Base-by-base conservation (phyloP, 1,140 invertebrate species). In the Archivesica marissinica region DNA sequence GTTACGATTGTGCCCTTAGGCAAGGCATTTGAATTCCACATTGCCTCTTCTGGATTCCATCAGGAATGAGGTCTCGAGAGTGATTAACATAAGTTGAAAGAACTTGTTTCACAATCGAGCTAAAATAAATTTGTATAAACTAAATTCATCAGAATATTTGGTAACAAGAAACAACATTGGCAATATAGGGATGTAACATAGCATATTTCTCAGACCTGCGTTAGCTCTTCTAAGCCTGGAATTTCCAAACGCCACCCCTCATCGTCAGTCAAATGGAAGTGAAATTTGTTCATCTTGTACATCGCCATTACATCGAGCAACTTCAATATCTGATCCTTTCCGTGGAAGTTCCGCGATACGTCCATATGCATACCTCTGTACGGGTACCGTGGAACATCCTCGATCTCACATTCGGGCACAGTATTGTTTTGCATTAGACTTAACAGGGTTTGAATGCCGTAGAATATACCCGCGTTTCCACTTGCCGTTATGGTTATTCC, bases 211-310 rank as follows among this genome's bases (percentile, higher is more conserved):
- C n/a, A n/a, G n/a, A 93, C 92, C 86, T 89, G 54, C n/a, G 92
- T 93, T 15, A 93, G 87, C 83, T 93, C 92, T 11, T 88, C 88
- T 2, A 92, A 78, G 13, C 88, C 90, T 0, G 89, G 89, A 33
- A 93, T 93, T 68, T 92, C 90, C 6, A 93, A 68, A 30, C 92
- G 76, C 92, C 92, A 93, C 0, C 92, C 92, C 66, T 93, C 91
- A 76, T 93, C 93, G 76, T 93, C 93, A 11, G 89, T 87, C n/a
- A 93, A 81, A 70, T 93, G 93, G n/a, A 93, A 87, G 70, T 93
- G 93, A 33, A 93, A 87, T 30, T 86, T 89, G 79, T 93, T 93
- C 52, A 93, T 72, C 72, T 93, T 93, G 85, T 90, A 93, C 76
- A 88, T 86, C 0, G 89, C 90, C 93, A 93, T 93, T 4, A 86